Conservation (phyloP, 30 jellyfish, hydroid and myxozoan species). For the Turritopsis rubra region DNA sequence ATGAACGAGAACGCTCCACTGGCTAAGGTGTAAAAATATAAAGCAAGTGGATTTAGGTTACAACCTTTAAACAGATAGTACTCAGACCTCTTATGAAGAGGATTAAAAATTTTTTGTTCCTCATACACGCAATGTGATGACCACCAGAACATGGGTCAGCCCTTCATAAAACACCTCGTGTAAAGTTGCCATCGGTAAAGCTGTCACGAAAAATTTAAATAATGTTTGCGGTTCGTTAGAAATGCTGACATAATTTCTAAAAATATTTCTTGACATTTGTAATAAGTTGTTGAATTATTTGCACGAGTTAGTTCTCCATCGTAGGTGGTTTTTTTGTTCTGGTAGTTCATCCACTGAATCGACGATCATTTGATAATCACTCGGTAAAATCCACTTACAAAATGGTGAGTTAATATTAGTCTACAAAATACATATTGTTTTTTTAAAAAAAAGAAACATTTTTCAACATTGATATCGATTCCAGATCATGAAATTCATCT, state of each 20-base stretch:
- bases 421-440: background rate
- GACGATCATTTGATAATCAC: conserved; percentile 14
- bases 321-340: background rate
- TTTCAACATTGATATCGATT: background rate
- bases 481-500: background rate
- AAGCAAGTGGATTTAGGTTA: background rate
- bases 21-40: no score
- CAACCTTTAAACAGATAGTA: background rate
- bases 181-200: no score
- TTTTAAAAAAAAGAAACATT: background rate
- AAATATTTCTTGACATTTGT: no score
- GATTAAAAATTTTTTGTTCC: background rate
- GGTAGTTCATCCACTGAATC: background rate
- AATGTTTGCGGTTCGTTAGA: background rate
- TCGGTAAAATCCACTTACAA: conserved; percentile 4
- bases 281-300: background rate
- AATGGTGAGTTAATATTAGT: background rate
- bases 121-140: background rate
- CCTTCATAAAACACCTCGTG: no score
- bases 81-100: conserved; percentile 16
- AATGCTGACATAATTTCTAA: background rate
- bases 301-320: background rate
- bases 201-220: background rate
- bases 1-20: background rate
- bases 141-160: conserved; percentile 8